Conservation (phyloP, 1,140 invertebrate genomes). For the Aradophagus sp. region DNA sequence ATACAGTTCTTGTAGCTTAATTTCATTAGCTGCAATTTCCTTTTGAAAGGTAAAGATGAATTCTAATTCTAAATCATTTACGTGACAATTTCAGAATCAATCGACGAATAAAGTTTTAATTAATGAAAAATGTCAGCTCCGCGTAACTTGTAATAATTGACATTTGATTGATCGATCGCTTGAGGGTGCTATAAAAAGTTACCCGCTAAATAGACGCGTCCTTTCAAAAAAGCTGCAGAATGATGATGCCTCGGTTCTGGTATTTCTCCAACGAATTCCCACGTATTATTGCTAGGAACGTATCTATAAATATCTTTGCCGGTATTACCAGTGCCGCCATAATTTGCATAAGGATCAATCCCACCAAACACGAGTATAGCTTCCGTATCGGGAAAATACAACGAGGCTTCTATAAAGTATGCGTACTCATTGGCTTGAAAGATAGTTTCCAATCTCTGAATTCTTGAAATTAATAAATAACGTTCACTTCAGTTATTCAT, state of each 20-base stretch:
- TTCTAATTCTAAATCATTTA: too few species aligned
- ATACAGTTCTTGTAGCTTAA: too few species aligned
- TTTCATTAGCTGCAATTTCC: too few species aligned
- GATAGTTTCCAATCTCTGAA: conserved; percentile 23
- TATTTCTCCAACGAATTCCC: conserved; percentile 78
- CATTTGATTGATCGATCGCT: too few species aligned
- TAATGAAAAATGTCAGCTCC: too few species aligned
- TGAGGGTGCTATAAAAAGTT: too few species aligned
- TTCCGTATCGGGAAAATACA: conserved; percentile 76
- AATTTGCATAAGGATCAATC: conserved; percentile 76
- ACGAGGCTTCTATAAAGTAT: conserved; percentile 69
- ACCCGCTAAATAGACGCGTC: conserved; percentile 78
- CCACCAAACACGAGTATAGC: conserved; percentile 78
- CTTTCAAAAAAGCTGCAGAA: conserved; percentile 76
- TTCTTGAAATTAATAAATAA: conserved; percentile 30
- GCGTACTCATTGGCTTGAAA: conserved; percentile 27
- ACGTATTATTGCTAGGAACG: conserved; percentile 75
- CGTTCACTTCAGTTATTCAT: too few species aligned
- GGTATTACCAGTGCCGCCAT: conserved; percentile 74
- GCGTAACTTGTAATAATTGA: too few species aligned
- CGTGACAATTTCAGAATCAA: too few species aligned
- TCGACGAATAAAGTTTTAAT: too few species aligned
- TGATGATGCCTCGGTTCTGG: conserved; percentile 79
- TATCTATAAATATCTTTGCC: conserved; percentile 78
- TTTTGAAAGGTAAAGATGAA: too few species aligned